Base-by-base conservation (phyloP, 2,113 vertebrate genomes). In the Collichthys lucidus region DNA sequence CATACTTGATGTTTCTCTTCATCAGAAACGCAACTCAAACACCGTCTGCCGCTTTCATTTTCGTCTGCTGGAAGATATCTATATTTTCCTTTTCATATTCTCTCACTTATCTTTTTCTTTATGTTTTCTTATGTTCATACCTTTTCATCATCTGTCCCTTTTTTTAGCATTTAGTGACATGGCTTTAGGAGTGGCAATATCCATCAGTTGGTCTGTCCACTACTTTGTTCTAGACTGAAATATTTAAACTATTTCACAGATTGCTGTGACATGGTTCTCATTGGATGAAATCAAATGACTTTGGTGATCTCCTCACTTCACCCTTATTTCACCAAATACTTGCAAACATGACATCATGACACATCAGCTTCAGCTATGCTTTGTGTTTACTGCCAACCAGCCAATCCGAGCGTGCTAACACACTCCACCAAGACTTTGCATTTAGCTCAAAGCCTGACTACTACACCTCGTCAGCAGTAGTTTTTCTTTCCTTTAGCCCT, bases 1-100 rank as follows among this genome's bases (percentile, higher is more conserved):
- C 81, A 83, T 81, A 81, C 71, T 73, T 91, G 72, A 85, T 77
- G 72, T 80, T 68, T 85, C 59, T 80, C 59, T 84, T 87, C 87
- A 66, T 88, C 80, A 85, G 56, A 79, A 47, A 20, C 64, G 26
- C 64, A 35, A 55, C 42, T 74, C 72, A 68, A 35, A 86, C 29
- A 47, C 47, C 35, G 67, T 69, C 55, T 35, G 31, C 24, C 61
- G 31, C 76, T 70, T 74, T 87, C 52, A 19, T 50, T 79, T 79
- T 64, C 61, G 46, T 77, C 11, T 70, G 15, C 49, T 57, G 47
- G 35, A 72, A 59, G 68, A 76, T 44, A 65, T 62, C 22, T 57
- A 46, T 59, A 57, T 50, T 65, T 19, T 24, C 14, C 3, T 55
- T 57, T 61, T 35, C 2, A 29, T 61, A 17, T 69, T 9, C 35